These are phyloP conservation scores for Boloria euphrosyne DNA, from an alignment of 2,888 invertebrate species.

Conservation along the genomic window DNA sequence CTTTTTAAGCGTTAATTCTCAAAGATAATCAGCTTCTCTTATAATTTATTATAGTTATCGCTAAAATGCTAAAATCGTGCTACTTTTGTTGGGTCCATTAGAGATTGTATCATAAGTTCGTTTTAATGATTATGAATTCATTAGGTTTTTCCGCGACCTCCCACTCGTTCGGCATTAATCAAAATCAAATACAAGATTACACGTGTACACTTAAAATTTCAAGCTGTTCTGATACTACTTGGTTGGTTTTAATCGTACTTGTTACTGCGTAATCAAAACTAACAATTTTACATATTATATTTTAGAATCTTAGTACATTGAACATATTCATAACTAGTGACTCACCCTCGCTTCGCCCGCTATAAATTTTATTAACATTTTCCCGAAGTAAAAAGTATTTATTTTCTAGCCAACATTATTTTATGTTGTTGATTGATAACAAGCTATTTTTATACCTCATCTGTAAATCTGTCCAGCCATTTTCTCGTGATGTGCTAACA, in stretches of 20 bases:
- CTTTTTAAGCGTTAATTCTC: slow-evolving; percentile 27
- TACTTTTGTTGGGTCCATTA: not conserved
- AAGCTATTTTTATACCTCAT: too few species aligned
- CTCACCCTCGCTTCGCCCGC: too few species aligned
- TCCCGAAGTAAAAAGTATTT: too few species aligned
- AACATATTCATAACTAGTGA: not conserved
- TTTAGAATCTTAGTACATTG: too few species aligned
- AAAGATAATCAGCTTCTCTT: slow-evolving; percentile 17
- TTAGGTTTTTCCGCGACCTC: slow-evolving; percentile 11
- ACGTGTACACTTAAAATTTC: not conserved
- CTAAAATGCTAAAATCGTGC: slow-evolving; percentile 1
- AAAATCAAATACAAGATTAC: not conserved
- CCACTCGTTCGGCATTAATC: not conserved
- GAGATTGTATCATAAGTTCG: not conserved
- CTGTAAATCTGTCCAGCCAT: too few species aligned
- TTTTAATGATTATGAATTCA: slow-evolving; percentile 14
- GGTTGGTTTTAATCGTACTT: too few species aligned
- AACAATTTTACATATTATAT: too few species aligned
- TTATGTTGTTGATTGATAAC: too few species aligned
- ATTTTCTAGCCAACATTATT: too few species aligned
- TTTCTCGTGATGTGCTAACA: too few species aligned
- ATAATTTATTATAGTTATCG: slow-evolving; percentile 15
- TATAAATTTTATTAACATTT: too few species aligned
- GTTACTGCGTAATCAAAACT: too few species aligned
- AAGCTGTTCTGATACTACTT: not conserved